Conservation (phyloP, 2,113 vertebrate genomes). For the Carlito syrichta region DNA sequence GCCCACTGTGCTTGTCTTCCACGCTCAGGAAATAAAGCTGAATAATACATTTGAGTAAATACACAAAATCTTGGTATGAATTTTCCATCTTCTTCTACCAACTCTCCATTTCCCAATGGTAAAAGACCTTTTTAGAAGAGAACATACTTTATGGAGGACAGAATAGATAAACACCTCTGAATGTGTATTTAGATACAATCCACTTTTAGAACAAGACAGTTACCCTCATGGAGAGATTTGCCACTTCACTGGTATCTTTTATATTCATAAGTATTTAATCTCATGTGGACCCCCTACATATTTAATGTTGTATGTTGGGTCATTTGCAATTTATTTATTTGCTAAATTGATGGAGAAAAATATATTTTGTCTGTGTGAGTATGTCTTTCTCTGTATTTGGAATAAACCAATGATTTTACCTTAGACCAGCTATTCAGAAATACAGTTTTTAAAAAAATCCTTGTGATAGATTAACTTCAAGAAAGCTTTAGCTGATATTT, state of each 20-base stretch:
- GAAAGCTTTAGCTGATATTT: neutral
- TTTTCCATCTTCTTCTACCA: neutral
- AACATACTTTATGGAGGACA: neutral
- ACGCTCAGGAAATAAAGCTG: neutral
- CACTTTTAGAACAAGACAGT: neutral
- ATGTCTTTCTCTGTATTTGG: neutral
- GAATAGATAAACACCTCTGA: neutral
- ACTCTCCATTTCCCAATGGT: neutral
- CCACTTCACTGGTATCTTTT: neutral
- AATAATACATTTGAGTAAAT: neutral
- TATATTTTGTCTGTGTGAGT: neutral
- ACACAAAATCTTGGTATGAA: neutral
- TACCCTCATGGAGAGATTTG: neutral
- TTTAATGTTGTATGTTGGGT: neutral
- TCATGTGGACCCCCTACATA: no score
- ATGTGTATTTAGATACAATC: neutral
- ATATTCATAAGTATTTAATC: neutral
- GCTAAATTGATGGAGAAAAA: neutral
- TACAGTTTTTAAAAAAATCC: neutral
- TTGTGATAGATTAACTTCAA: neutral
- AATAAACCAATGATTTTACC: neutral
- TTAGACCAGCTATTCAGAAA: neutral
- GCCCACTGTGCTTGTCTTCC: accelerated
- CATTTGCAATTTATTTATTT: neutral
- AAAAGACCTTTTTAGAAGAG: neutral